Conservation (phyloP, 2,113 vertebrate species). For the Nerophis ophidion region DNA sequence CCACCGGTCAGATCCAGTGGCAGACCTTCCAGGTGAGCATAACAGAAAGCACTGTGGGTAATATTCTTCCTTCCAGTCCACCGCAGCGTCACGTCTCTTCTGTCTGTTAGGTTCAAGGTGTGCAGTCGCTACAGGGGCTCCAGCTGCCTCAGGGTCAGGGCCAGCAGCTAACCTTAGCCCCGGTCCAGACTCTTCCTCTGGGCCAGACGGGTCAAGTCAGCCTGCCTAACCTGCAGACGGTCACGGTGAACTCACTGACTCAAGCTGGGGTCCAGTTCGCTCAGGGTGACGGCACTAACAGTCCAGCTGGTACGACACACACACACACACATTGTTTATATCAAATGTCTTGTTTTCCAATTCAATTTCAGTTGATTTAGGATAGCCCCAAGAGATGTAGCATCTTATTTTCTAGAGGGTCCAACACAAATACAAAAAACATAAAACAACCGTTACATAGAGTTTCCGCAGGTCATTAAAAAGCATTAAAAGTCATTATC, state of each 20-base stretch:
- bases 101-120: constrained; percentile 82
- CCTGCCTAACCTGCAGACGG: constrained; percentile 96
- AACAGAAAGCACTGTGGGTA: too few relatives aligned
- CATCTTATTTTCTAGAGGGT: too few relatives aligned
- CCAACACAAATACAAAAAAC: too few relatives aligned
- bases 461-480: too few relatives aligned
- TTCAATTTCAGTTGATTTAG: too few relatives aligned
- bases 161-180: constrained; percentile 93
- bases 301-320: constrained; percentile 76
- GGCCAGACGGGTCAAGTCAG: constrained; percentile 85
- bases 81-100: neutral
- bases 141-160: constrained; percentile 81
- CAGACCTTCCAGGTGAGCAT: constrained; percentile 88
- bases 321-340: too few relatives aligned
- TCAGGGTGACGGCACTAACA: constrained; percentile 67
- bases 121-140: constrained; percentile 97
- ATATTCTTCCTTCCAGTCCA: too few relatives aligned
- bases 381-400: too few relatives aligned
- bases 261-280: constrained; percentile 85
- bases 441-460: too few relatives aligned
- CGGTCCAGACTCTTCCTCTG: constrained; percentile 92
- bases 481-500: too few relatives aligned
- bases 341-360: too few relatives aligned
- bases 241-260: constrained; percentile 92
- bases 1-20: constrained; percentile 98